Evolutionary conservation across 1,140 invertebrate species (phyloP), one percentile per base, ranked within the genome.

Genomic region (Drosophila subobscura): DNA sequence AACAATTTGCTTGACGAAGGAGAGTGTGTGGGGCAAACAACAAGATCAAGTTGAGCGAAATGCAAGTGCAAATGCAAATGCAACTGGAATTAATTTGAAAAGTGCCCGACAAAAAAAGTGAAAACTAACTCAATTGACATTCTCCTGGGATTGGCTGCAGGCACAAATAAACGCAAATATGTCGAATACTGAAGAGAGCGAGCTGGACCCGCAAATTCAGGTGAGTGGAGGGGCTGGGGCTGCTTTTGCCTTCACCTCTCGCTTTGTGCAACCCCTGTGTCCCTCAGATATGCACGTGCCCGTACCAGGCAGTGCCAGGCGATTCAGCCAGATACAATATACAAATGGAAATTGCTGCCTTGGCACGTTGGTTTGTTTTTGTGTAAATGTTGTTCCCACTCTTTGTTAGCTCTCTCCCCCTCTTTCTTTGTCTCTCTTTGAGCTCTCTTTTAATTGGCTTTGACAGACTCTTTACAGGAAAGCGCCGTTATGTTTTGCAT

Each of bases 141-240:
- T 50, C 37, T 33, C 33, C 61, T 42, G 44, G 8, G 40, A 40
- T 51, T 53, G 50, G 63, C 20, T 14, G 22, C 10, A 33, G 27
- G 2, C 22, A 22, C 45, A 73, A 84, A 71, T 64, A 45, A 59
- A 52, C 59, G 55, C 68, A 77, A 88, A 72, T 79, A 86, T 86
- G 83, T 81, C 83, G 49, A 71, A 58, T 41, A 61, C 79, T 72
- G 89, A 91, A 73, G 89, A 89, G 41, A 78, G 77, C 83, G 89
- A 91, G 56, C 89, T 94, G 89, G 93, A 94, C 92, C 93, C 93
- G 86, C 91, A 93, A 85, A 93, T 94, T 86, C 93, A 94, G 93
- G 93, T 93, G 88, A 92, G 83, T 50, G 20, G 16, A 20, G 20
- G 20, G 23, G 46, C 5, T 10, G 37, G 33, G 50, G 14, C 58